Evolutionary conservation across 2,113 vertebrate genomes (phyloP), one percentile per base, ranked within the genome.

Genomic region (Limnothrissa miodon): DNA sequence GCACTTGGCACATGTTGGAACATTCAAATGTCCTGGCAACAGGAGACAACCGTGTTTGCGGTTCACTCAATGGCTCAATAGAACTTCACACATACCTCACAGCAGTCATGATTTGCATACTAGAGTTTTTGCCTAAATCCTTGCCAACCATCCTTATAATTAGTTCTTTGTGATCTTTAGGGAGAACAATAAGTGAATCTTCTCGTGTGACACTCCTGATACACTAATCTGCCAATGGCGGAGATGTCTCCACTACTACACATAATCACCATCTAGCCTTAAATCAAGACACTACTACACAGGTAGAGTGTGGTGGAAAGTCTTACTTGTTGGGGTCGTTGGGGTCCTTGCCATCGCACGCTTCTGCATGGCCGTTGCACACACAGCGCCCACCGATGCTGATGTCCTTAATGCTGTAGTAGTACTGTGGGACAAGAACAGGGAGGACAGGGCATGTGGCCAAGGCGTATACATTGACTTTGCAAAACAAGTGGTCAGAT

Each of bases 391-490:
- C 98, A 6, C 98, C 98, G 0, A 99, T 96, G 82, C 98, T 99
- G 95, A 99, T 97, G 83, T 99, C 98, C 89, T 99, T 99, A 91
- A 99, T 97, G 79, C 98, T 99, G 93, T 99, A 99, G 91, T 98
- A 99, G 84, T 99, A 99, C 98, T 99, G 15, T 19, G 84, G 21
- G 4, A 48, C 4, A 80, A 85, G 7, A 84, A 59, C n/a, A 83
- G 66, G 66, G 44, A 83, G 1, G 1, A 17, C 56, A 44, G 21
- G 10, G n/a, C 21, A n/a, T n/a, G n/a, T n/a, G n/a, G n/a, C n/a
- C n/a, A n/a, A n/a, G n/a, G n/a, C n/a, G n/a, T n/a, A n/a, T n/a
- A n/a, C n/a, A n/a, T n/a, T n/a, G n/a, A n/a, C n/a, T n/a, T n/a
- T n/a, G n/a, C n/a, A n/a, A n/a, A n/a, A n/a, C n/a, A n/a, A n/a